Percentiles rank a stretch among this genome's conserved stretches.
Conservation (phyloP, 2,888 invertebrate genomes). For the Isotomurus palustris region DNA sequence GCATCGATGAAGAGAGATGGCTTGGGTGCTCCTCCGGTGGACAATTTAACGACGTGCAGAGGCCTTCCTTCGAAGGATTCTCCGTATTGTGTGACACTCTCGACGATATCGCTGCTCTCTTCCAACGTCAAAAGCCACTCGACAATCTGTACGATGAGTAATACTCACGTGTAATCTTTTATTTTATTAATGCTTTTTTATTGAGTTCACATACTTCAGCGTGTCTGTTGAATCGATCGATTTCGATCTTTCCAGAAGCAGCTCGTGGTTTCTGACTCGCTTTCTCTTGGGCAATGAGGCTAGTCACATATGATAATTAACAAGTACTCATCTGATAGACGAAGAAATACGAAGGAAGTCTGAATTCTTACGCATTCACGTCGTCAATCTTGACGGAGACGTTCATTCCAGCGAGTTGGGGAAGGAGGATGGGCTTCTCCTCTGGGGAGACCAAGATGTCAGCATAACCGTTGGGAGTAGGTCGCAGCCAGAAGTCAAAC, state of each 20-base stretch:
- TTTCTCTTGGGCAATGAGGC: too few relatives aligned
- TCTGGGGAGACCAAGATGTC: slow-evolving; percentile 51
- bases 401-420: slow-evolving; percentile 15
- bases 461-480: slow-evolving; percentile 56
- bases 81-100: slow-evolving; percentile 41
- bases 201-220: slow-evolving; percentile 9
- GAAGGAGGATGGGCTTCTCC: slow-evolving; percentile 1
- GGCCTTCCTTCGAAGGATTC: slow-evolving; percentile 42
- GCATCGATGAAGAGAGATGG: slow-evolving; percentile 28
- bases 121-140: background rate
- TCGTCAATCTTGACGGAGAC: slow-evolving; percentile 24
- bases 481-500: slow-evolving; percentile 60
- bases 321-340: too few relatives aligned
- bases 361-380: slow-evolving; percentile 27
- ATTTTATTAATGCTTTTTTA: too few relatives aligned
- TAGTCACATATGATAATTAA: too few relatives aligned
- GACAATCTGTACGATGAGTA: background rate
- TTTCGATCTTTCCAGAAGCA: background rate
- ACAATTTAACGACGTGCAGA: slow-evolving; percentile 44
- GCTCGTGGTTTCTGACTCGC: background rate
- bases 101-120: too few relatives aligned
- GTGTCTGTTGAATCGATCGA: slow-evolving; percentile 8
- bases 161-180: background rate
- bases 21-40: slow-evolving; percentile 22
- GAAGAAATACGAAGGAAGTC: background rate